Conservation (phyloP, 2,113 vertebrate species). For the Hippocampus abdominalis region DNA sequence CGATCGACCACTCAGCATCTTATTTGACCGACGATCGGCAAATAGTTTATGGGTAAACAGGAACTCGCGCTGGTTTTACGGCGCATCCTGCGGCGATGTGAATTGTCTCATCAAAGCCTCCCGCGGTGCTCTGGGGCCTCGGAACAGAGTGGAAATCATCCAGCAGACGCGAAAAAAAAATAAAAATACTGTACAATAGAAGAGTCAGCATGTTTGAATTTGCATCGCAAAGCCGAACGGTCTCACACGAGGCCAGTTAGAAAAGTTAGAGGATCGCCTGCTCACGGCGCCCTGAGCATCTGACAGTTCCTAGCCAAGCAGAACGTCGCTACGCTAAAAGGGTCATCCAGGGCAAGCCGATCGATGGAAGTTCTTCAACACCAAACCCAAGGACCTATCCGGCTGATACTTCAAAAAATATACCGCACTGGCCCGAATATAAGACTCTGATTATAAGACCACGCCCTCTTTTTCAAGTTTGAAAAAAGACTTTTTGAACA, state of each 20-base stretch:
- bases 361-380: too few species aligned
- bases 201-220: background rate
- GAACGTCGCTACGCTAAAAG: too few species aligned
- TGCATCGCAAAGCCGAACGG: background rate
- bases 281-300: too few species aligned
- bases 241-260: background rate
- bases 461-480: too few species aligned
- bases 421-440: too few species aligned
- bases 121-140: slow-evolving; percentile 1
- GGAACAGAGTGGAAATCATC: slow-evolving; percentile 8
- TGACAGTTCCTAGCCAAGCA: too few species aligned
- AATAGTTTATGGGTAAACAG: background rate
- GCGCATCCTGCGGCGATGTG: slow-evolving; percentile 16
- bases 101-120: slow-evolving; percentile 20
- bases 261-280: background rate
- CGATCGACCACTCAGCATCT: background rate
- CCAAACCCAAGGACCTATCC: too few species aligned
- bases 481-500: too few species aligned
- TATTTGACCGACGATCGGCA: background rate
- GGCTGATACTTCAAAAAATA: too few species aligned
- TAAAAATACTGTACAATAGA: background rate
- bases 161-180: slow-evolving; percentile 6
- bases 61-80: slow-evolving; percentile 16
- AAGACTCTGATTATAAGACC: too few species aligned
- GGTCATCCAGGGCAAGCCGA: too few species aligned